Percentiles rank a stretch among this genome's conserved stretches.
Conservation (phyloP, 2,888 invertebrate genomes). For the Caenorhabditis wallacei region DNA sequence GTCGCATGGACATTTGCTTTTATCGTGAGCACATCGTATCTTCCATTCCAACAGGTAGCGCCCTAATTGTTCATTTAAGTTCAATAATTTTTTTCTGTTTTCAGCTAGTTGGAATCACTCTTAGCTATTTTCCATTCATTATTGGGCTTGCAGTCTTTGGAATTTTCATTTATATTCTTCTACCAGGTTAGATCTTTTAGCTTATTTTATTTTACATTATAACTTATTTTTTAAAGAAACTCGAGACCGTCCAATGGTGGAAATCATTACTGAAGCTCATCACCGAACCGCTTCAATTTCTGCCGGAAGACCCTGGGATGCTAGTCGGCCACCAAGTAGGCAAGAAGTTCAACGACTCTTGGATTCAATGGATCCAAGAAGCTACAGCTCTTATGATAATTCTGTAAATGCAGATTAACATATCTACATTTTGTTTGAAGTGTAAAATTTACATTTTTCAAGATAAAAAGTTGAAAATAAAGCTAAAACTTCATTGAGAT, state of each 20-base stretch:
- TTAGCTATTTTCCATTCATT: constrained; percentile 84
- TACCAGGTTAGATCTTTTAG: constrained; percentile 73
- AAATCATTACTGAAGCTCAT: constrained; percentile 73
- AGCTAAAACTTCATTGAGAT: constrained; percentile 27
- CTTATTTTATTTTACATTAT: not conserved
- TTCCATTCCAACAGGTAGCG: constrained; percentile 81
- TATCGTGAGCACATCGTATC: constrained; percentile 81
- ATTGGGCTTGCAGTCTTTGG: constrained; percentile 79
- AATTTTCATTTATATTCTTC: constrained; percentile 76
- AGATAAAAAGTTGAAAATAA: not conserved
- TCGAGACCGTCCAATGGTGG: constrained; percentile 69
- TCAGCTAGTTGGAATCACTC: constrained; percentile 81
- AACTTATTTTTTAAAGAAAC: constrained; percentile 73
- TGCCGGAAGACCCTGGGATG: constrained; percentile 73
- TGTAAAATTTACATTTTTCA: not conserved
- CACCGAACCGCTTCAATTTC: constrained; percentile 70
- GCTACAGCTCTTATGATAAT: constrained; percentile 52
- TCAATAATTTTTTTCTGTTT: constrained; percentile 39
- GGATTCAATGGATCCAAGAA: constrained; percentile 63
- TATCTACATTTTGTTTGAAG: not conserved
- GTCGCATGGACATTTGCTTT: constrained; percentile 81
- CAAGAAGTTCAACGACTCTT: constrained; percentile 68
- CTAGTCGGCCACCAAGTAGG: constrained; percentile 67
- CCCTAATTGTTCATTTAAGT: constrained; percentile 3
- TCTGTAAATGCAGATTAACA: not conserved